Conservation (phyloP, 2,888 invertebrate species). For the Margaritifera margaritifera region DNA sequence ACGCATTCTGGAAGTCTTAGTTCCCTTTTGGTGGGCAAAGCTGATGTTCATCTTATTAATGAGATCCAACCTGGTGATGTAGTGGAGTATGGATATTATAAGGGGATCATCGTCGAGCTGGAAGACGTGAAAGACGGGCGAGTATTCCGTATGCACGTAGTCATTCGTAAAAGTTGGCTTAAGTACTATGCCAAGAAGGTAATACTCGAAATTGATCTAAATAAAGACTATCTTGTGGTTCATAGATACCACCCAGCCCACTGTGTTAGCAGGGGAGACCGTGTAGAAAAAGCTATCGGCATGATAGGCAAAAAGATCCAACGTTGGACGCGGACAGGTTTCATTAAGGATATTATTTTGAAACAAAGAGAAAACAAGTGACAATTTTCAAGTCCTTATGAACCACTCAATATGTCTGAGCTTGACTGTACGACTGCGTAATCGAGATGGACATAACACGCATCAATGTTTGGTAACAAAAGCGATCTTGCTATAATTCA, state of each 20-base stretch:
- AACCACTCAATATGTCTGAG: too few relatives aligned
- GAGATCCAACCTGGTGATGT: constrained; percentile 3
- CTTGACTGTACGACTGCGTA: too few relatives aligned
- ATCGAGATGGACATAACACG: too few relatives aligned
- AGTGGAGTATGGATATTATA: neutral
- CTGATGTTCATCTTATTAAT: constrained; percentile 2
- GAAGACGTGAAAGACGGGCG: constrained; percentile 1
- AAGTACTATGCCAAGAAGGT: neutral
- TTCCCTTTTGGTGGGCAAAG: neutral
- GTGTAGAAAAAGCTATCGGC: constrained; percentile 1
- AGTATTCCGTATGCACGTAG: constrained; percentile 2
- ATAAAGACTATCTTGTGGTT: constrained; percentile 5
- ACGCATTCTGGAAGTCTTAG: neutral
- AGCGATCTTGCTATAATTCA: too few relatives aligned
- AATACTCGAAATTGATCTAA: neutral
- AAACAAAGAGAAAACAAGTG: too few relatives aligned
- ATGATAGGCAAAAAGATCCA: constrained; percentile 1
- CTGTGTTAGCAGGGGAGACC: constrained; percentile 1
- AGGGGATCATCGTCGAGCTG: too few relatives aligned
- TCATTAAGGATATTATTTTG: neutral
- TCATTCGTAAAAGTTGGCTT: neutral
- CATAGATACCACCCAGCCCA: constrained; percentile 4
- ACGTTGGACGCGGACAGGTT: constrained; percentile 5
- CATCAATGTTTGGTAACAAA: too few relatives aligned
- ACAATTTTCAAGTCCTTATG: too few relatives aligned